phyloP scores from a whole-genome alignment of 37 sponge, comb jelly and placozoan species.

The Beroe ovata region DNA sequence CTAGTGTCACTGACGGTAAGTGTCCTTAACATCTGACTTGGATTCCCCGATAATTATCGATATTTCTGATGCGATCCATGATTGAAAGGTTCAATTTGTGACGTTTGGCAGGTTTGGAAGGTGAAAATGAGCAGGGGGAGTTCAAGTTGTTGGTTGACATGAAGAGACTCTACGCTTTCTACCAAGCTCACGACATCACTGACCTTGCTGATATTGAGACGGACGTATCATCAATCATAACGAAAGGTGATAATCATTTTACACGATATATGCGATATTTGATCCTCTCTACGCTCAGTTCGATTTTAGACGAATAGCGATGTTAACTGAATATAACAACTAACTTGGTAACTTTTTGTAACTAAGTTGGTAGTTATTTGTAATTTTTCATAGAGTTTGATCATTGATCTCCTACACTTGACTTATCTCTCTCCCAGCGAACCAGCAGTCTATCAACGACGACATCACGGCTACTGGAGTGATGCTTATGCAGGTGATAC shows the following conservation, averaged over 20 bases:
- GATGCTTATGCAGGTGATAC: conserved; percentile 59
- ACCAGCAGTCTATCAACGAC: conserved; percentile 59
- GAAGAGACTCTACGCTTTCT: conserved; percentile 66
- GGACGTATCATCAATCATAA: conserved; percentile 56
- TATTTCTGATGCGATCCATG: too few relatives aligned
- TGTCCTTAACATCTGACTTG: too few relatives aligned
- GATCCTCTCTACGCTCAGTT: too few relatives aligned
- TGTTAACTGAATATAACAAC: too few relatives aligned
- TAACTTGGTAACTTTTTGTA: too few relatives aligned
- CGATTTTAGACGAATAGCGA: too few relatives aligned
- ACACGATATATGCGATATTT: too few relatives aligned
- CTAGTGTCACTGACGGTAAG: conserved; percentile 67
- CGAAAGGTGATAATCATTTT: conserved; percentile 39
- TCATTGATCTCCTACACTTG: too few relatives aligned
- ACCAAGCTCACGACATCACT: conserved; percentile 66
- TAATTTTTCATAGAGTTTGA: too few relatives aligned
- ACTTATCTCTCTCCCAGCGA: background rate
- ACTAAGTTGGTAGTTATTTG: too few relatives aligned
- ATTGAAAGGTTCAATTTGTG: too few relatives aligned
- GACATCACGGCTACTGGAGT: conserved; percentile 61
- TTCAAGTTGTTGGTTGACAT: conserved; percentile 34
- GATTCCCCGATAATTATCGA: too few relatives aligned
- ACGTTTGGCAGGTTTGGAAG: conserved; percentile 15
- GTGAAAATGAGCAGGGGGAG: conserved; percentile 30
- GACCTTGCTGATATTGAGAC: conserved; percentile 59